Percentiles rank a stretch among this genome's conserved stretches.
These are phyloP conservation scores for Muscidifurax raptorellus DNA, from an alignment of 1,140 invertebrate species.

Conservation along the genomic window DNA sequence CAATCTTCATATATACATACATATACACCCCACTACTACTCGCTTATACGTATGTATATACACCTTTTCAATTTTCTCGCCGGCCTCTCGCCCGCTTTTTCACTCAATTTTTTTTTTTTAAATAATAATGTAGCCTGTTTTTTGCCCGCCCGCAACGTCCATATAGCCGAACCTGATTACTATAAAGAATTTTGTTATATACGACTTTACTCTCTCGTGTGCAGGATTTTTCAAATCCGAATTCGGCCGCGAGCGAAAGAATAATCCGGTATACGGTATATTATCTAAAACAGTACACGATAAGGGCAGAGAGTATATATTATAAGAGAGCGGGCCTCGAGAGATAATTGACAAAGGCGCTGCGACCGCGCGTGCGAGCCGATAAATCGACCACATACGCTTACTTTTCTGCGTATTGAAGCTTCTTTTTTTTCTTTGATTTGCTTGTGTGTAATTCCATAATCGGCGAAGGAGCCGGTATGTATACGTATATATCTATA, in stretches of 20 bases:
- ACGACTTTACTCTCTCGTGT: too few species aligned
- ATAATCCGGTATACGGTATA: neutral
- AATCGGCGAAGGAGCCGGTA: neutral
- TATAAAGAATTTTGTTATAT: too few species aligned
- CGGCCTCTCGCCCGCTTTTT: too few species aligned
- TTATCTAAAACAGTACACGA: constrained; percentile 39
- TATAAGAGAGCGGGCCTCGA: neutral
- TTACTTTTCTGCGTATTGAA: neutral
- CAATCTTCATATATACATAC: neutral
- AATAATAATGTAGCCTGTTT: too few species aligned
- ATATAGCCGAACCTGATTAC: too few species aligned
- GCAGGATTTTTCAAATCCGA: neutral
- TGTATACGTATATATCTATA: too few species aligned
- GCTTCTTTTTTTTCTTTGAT: neutral
- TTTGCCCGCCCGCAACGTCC: too few species aligned
- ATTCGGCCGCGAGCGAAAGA: neutral
- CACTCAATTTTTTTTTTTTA: too few species aligned
- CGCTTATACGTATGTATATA: neutral
- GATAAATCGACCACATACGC: neutral
- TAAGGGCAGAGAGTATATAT: neutral
- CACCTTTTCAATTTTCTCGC: neutral
- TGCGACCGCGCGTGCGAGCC: neutral
- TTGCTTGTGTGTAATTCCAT: neutral
- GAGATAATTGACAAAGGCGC: constrained; percentile 30
- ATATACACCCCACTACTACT: neutral